Base-by-base conservation (phyloP, 2,797 vertebrate genomes). In the Aeoliscus strigatus region DNA sequence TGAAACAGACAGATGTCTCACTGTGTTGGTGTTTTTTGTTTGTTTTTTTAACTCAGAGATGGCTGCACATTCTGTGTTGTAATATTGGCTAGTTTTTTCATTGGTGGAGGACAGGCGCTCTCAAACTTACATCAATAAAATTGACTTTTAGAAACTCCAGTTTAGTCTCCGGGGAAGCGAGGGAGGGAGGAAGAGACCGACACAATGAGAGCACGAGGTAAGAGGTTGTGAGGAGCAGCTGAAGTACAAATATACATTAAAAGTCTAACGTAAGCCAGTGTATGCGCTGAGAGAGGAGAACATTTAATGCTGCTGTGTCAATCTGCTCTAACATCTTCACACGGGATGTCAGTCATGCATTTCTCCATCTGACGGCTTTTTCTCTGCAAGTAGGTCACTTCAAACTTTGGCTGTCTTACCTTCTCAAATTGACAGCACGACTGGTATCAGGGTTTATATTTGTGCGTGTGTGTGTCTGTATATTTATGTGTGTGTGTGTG, bases 381-480 rank as follows among this genome's bases (percentile, higher is more conserved):
- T 50, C 47, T 41, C 30, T 41, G 39, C 44, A 80, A 67, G 37
- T 75, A 75, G 77, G 77, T 78, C 70, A 56, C 53, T 65, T 70
- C 14, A 73, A 64, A 53, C 75, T n/a, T 36, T 38, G 11, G 17
- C 34, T 35, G 51, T 51, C 34, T 47, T 32, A 30, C 44, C 9
- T 14, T 50, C 49, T 14, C 27, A 33, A 61, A 56, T 42, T 39
- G 54, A 59, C 41, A 39, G 30, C 33, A 4, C 8, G 13, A 18
- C n/a, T n/a, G 15, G n/a, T 27, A 17, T 14, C 24, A 11, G 18
- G 37, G 38, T 36, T 9, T 6, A 8, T 18, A 11, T 32, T 15
- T 16, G 13, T 27, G 35, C 4, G 15, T 29, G 11, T 4, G 1
- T 16, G n/a, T 23, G 4, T 27, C 5, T n/a, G 37, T 15, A 24